Evolutionary conservation across 1,140 invertebrate genomes (phyloP).

Genomic region (Drosophila sp.): DNA sequence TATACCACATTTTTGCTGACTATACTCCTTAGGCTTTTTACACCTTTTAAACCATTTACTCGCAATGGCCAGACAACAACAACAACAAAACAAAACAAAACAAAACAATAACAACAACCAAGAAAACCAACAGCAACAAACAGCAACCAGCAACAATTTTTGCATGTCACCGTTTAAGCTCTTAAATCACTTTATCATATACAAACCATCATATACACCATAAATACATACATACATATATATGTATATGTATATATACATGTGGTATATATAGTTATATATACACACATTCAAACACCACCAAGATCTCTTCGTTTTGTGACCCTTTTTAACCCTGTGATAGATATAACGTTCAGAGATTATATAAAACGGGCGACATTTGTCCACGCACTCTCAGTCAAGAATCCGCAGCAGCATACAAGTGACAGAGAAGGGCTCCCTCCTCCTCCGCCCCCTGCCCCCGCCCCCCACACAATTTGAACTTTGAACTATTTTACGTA

Average conservation of each 20-base stretch:
- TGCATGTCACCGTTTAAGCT: constrained; percentile 26
- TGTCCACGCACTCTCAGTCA: constrained; percentile 3
- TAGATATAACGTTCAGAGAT: constrained; percentile 13
- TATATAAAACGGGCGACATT: neutral
- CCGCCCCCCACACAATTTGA: too few species aligned
- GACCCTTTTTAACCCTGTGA: constrained; percentile 13
- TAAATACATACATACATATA: neutral
- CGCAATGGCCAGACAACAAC: constrained; percentile 64
- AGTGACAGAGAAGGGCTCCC: neutral
- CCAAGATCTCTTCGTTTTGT: constrained; percentile 11
- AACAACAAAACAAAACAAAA: constrained; percentile 19
- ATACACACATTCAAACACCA: neutral
- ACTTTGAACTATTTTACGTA: too few species aligned
- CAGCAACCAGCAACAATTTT: constrained; percentile 9
- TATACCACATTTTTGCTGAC: constrained; percentile 78
- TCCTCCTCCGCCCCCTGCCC: neutral
- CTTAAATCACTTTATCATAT: constrained; percentile 23
- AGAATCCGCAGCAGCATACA: neutral
- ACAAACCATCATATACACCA: neutral
- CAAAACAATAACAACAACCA: constrained; percentile 23
- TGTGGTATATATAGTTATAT: neutral
- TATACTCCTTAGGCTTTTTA: constrained; percentile 80
- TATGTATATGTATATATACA: neutral
- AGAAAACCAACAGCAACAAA: neutral
- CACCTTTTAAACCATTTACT: constrained; percentile 78